Conservation (phyloP, 2,113 vertebrate species). For the Myotis yumanensis region DNA sequence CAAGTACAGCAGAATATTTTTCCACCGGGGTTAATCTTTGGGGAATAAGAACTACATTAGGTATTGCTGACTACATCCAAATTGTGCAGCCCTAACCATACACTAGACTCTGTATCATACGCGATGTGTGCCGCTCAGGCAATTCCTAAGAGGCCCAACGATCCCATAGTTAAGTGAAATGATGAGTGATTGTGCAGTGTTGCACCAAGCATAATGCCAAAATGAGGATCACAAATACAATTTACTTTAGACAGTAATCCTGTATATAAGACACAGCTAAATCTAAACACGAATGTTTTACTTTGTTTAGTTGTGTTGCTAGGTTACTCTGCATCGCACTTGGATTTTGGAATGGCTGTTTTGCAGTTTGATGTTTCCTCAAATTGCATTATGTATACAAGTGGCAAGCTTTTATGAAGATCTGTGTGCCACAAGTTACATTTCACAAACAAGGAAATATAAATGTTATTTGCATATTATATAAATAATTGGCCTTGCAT, state of each 20-base stretch:
- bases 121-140: background rate
- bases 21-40: constrained; percentile 19
- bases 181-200: background rate
- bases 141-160: constrained; percentile 44
- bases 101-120: fast-evolving
- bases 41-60: background rate
- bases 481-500: constrained; percentile 40
- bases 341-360: constrained; percentile 59
- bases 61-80: background rate
- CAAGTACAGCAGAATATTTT: background rate
- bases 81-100: background rate
- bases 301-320: constrained; percentile 83
- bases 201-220: constrained; percentile 67
- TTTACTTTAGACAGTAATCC: constrained; percentile 72
- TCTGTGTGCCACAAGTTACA: background rate
- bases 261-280: constrained; percentile 74
- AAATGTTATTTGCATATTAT: constrained; percentile 44
- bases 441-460: constrained; percentile 36
- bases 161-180: background rate
- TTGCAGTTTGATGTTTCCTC: constrained; percentile 48
- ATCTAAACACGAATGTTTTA: constrained; percentile 76
- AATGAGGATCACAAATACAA: constrained; percentile 56
- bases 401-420: background rate
- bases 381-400: background rate
- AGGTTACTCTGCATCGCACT: constrained; percentile 69